Conservation (phyloP, 30 jellyfish, hydroid and myxozoan genomes). For the Pseudorhiza aurosa region DNA sequence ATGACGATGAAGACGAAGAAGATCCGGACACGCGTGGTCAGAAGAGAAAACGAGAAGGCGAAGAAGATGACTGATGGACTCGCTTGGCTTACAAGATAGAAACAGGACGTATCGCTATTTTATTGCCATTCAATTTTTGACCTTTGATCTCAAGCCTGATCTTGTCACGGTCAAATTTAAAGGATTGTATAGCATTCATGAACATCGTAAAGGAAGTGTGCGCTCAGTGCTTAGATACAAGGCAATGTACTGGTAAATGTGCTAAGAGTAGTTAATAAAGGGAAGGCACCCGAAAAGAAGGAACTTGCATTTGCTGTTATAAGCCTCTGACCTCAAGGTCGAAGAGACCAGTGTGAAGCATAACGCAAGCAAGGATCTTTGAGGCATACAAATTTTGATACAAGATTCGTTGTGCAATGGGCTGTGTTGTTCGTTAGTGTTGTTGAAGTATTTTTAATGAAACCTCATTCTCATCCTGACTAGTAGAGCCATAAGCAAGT, state of each 20-base stretch:
- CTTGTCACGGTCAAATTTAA: not conserved
- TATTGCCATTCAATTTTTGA: slow-evolving; percentile 20
- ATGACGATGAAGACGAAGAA: slow-evolving; percentile 85
- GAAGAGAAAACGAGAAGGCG: slow-evolving; percentile 88
- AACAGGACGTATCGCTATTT: slow-evolving; percentile 24
- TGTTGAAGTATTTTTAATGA: too few relatives aligned
- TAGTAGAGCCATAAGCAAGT: too few relatives aligned
- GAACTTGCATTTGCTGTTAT: too few relatives aligned
- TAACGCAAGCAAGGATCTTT: too few relatives aligned
- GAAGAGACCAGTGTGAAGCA: not conserved
- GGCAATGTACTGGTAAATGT: not conserved
- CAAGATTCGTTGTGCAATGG: too few relatives aligned
- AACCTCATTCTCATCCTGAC: too few relatives aligned
- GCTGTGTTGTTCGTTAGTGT: too few relatives aligned
- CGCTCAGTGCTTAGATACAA: not conserved
- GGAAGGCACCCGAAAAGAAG: too few relatives aligned
- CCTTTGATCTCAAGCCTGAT: slow-evolving; percentile 7
- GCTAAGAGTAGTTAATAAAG: not conserved
- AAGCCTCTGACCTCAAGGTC: not conserved
- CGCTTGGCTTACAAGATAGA: slow-evolving; percentile 23
- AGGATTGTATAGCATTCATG: not conserved
- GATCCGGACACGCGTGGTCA: slow-evolving; percentile 75
- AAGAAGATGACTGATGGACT: slow-evolving; percentile 65
- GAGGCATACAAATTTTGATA: too few relatives aligned
- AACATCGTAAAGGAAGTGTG: slow-evolving; percentile 4